Evolutionary conservation across 2,888 invertebrate species (phyloP).

Genomic region (Cryptus armator): DNA sequence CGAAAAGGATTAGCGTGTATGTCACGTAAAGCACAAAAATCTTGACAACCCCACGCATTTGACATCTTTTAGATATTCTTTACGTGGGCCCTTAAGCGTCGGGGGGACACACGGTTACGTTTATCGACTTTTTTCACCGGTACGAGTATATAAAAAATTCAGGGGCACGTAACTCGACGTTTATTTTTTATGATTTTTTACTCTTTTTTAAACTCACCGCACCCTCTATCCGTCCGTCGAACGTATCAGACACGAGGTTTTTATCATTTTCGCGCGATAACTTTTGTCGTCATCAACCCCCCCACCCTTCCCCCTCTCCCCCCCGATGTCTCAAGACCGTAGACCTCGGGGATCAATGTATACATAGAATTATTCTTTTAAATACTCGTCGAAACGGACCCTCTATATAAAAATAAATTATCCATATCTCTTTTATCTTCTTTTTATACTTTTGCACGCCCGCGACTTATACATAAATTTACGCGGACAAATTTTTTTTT

Average conservation of each 20-base stretch:
- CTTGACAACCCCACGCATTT: slow-evolving; percentile 68
- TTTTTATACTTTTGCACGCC: not conserved
- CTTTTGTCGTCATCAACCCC: slow-evolving; percentile 7
- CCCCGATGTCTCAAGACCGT: slow-evolving; percentile 17
- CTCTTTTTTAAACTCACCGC: not conserved
- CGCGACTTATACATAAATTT: slow-evolving; percentile 43
- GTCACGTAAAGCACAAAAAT: slow-evolving; percentile 70
- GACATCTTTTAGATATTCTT: slow-evolving; percentile 3
- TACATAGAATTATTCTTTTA: slow-evolving; percentile 71
- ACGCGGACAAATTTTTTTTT: slow-evolving; percentile 16
- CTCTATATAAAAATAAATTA: slow-evolving; percentile 72
- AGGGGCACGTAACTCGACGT: not conserved
- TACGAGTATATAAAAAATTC: not conserved
- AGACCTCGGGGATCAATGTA: slow-evolving; percentile 54
- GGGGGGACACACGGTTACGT: not conserved
- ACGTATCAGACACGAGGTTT: slow-evolving; percentile 19
- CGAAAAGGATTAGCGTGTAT: slow-evolving; percentile 70
- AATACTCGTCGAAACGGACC: slow-evolving; percentile 71
- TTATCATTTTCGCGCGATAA: not conserved
- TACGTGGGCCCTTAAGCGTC: slow-evolving; percentile 6
- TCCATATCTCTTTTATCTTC: slow-evolving; percentile 39
- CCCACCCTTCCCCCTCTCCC: not conserved
- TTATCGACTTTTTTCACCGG: slow-evolving; percentile 2
- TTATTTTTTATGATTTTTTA: not conserved
- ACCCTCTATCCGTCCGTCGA: not conserved